These are phyloP conservation scores for Xylota segnis DNA, from an alignment of 2,888 invertebrate species.

Conservation along the genomic window DNA sequence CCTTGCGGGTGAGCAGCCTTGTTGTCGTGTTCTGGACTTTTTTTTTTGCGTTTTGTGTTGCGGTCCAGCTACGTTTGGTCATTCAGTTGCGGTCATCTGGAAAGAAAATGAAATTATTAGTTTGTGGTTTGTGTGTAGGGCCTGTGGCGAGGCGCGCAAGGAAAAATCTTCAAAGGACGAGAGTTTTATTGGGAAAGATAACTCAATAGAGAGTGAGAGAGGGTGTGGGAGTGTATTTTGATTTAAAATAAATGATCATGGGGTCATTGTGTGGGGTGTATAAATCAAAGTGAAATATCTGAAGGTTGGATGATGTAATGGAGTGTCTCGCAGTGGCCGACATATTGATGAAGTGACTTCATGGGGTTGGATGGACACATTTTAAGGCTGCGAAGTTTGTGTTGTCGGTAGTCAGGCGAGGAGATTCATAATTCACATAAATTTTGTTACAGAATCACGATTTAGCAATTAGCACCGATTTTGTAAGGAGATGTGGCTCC, in stretches of 20 bases:
- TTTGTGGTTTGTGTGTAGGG: slow-evolving; percentile 49
- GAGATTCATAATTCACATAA: neutral
- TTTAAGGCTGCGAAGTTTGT: neutral
- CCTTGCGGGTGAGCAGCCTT: slow-evolving; percentile 68
- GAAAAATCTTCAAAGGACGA: slow-evolving; percentile 48
- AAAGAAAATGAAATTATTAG: slow-evolving; percentile 75
- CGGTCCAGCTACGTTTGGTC: slow-evolving; percentile 62
- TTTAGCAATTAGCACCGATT: neutral
- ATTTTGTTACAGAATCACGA: neutral
- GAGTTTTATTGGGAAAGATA: slow-evolving; percentile 43
- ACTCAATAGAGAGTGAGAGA: slow-evolving; percentile 34
- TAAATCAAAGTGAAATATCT: slow-evolving; percentile 66
- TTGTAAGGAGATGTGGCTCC: neutral
- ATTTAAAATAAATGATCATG: slow-evolving; percentile 72
- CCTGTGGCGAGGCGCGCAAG: slow-evolving; percentile 24
- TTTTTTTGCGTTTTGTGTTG: slow-evolving; percentile 26
- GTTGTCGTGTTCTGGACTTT: slow-evolving; percentile 48
- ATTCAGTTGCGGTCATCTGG: slow-evolving; percentile 76
- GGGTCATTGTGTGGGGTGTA: slow-evolving; percentile 62
- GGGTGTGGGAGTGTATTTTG: slow-evolving; percentile 55
- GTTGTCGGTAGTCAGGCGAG: neutral
- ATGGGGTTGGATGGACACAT: neutral
- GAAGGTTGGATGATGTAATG: slow-evolving; percentile 41
- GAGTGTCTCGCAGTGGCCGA: slow-evolving; percentile 20
- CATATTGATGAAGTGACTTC: slow-evolving; percentile 17